Conservation (phyloP, 2,113 vertebrate genomes). For the Ictalurus punctatus region DNA sequence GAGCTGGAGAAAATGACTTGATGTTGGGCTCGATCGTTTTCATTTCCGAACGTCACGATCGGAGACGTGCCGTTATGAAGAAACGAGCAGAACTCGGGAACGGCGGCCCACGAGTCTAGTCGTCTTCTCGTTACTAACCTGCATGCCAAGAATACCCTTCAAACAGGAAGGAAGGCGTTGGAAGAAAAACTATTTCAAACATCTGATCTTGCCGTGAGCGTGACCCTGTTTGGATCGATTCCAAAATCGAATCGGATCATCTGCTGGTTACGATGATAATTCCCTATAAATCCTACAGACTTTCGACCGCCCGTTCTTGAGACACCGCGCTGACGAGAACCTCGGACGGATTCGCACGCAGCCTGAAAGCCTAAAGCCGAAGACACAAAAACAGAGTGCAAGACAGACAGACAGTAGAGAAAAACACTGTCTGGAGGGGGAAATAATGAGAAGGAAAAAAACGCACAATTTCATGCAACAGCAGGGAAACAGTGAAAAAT, state of each 20-base stretch:
- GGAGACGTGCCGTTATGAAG: background rate
- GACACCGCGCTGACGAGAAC: background rate
- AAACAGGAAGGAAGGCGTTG: background rate
- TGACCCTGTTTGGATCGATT: background rate
- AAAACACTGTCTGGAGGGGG: slow-evolving; percentile 46
- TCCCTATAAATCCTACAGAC: background rate
- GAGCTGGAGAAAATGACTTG: background rate
- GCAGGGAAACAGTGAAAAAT: slow-evolving; percentile 70
- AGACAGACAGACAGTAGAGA: slow-evolving; percentile 44
- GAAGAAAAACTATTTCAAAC: background rate
- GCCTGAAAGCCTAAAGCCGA: background rate
- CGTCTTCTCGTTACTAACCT: background rate
- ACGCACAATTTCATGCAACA: slow-evolving; percentile 61
- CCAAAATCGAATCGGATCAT: background rate
- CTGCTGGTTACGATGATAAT: no score
- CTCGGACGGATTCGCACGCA: background rate
- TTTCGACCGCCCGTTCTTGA: background rate
- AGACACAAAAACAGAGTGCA: background rate
- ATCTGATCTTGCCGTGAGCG: background rate
- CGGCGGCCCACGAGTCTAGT: background rate
- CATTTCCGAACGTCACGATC: background rate
- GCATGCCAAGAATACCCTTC: background rate
- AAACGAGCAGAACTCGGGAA: background rate
- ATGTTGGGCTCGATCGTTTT: background rate
- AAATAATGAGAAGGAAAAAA: slow-evolving; percentile 10